Evolutionary conservation across 2,888 invertebrate genomes (phyloP).

Genomic region (Melikaiella ostensackeni): DNA sequence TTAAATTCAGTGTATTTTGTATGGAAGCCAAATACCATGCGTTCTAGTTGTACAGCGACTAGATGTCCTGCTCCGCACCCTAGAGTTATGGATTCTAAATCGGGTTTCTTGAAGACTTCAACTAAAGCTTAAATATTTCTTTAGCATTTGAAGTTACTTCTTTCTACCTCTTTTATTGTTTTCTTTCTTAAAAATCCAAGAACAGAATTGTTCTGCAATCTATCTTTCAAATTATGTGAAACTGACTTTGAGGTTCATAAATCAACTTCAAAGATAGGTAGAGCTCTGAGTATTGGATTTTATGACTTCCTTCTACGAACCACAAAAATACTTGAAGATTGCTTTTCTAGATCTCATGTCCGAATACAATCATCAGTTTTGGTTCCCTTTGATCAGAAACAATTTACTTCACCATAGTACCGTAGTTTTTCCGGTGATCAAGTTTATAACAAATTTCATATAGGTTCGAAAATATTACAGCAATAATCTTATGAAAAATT

Average conservation of each 20-base stretch:
- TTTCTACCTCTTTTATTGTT: background rate
- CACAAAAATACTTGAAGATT: constrained; percentile 10
- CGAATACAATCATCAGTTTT: background rate
- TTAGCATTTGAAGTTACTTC: background rate
- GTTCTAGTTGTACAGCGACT: too few relatives aligned
- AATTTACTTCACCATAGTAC: background rate
- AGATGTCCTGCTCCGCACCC: too few relatives aligned
- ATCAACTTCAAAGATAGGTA: constrained; percentile 29
- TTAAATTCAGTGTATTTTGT: too few relatives aligned
- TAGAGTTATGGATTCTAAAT: background rate
- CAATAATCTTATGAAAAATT: constrained; percentile 1
- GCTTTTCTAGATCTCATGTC: background rate
- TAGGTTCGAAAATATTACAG: background rate
- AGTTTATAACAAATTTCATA: background rate
- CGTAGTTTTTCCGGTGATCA: too few relatives aligned
- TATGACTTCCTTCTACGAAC: constrained; percentile 19
- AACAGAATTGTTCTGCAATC: constrained; percentile 5
- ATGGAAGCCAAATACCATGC: too few relatives aligned
- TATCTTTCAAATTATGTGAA: constrained; percentile 11
- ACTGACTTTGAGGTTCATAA: constrained; percentile 26
- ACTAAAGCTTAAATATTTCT: background rate
- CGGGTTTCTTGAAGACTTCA: too few relatives aligned
- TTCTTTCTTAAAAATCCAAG: background rate
- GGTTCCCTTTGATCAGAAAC: too few relatives aligned
- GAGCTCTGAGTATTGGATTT: constrained; percentile 19